Conservation (phyloP, 1,140 invertebrate species). For the Spodoptera frugiperda region DNA sequence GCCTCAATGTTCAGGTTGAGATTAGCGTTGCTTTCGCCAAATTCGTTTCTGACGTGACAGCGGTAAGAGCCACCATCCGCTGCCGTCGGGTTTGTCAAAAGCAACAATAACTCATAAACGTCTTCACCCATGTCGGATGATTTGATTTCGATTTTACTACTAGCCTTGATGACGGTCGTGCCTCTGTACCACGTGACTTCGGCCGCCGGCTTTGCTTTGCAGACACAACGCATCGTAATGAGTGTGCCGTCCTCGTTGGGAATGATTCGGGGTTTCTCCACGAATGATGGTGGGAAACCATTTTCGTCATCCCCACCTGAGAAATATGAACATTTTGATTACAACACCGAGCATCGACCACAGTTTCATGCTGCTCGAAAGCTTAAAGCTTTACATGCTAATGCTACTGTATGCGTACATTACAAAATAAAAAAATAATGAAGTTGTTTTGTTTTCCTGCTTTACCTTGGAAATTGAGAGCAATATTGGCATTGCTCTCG, state of each 20-base stretch:
- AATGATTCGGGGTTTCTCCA: conserved; percentile 98
- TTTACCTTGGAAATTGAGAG: conserved; percentile 99
- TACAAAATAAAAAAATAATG: conserved; percentile 51
- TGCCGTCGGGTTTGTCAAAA: conserved; percentile 94
- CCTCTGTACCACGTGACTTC: conserved; percentile 96
- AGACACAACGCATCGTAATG: conserved; percentile 98
- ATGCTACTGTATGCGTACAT: conserved; percentile 85
- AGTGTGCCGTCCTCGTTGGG: conserved; percentile 98
- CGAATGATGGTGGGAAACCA: conserved; percentile 97
- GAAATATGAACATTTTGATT: conserved; percentile 50
- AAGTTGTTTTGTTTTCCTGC: conserved; percentile 39
- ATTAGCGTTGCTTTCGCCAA: conserved; percentile 99
- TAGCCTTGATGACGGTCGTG: conserved; percentile 93
- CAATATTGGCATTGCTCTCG: conserved; percentile 99
- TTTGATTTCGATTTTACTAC: conserved; percentile 94
- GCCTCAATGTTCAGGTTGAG: conserved; percentile 99
- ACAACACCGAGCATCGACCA: conserved; percentile 36
- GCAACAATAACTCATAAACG: conserved; percentile 94
- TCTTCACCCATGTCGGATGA: conserved; percentile 92
- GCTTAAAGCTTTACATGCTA: conserved; percentile 76
- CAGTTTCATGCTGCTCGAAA: conserved; percentile 74
- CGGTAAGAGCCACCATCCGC: conserved; percentile 98
- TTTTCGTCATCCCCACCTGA: conserved; percentile 95
- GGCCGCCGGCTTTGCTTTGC: conserved; percentile 96
- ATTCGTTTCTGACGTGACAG: conserved; percentile 98